These are phyloP conservation scores for Agriopis leucophaearia DNA, from an alignment of 2,888 invertebrate species.

Conservation along the genomic window DNA sequence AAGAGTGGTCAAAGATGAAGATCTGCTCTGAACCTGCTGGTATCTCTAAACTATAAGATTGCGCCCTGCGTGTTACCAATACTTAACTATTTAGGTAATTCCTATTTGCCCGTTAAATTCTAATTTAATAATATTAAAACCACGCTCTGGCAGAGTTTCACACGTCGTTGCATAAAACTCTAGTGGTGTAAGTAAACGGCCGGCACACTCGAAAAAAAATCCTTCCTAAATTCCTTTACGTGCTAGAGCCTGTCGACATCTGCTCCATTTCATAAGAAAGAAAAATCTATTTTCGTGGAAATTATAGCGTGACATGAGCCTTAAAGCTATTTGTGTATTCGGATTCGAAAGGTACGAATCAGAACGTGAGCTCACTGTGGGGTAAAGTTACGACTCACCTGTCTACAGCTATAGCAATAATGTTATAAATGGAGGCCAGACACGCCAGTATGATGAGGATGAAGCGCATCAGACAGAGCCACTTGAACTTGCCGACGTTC, in stretches of 20 bases:
- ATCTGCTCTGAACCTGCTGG: no score
- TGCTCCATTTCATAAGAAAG: constrained; percentile 20
- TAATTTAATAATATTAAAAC: background rate
- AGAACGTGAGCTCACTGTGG: constrained; percentile 39
- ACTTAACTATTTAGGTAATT: background rate
- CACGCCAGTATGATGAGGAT: constrained; percentile 92
- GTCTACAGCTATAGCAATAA: constrained; percentile 92
- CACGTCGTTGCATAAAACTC: constrained; percentile 8
- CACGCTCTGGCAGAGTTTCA: constrained; percentile 2
- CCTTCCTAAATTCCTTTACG: constrained; percentile 21
- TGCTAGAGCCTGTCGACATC: constrained; percentile 7
- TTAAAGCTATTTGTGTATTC: constrained; percentile 44
- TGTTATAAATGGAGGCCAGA: constrained; percentile 92
- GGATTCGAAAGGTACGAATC: constrained; percentile 38
- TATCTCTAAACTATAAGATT: no score
- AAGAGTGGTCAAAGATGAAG: no score
- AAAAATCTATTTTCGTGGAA: constrained; percentile 35
- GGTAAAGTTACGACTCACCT: constrained; percentile 69
- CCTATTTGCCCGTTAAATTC: background rate
- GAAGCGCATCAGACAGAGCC: constrained; percentile 90
- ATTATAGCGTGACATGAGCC: constrained; percentile 48
- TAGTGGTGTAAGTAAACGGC: constrained; percentile 2
- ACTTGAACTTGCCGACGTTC: constrained; percentile 86
- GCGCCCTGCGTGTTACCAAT: no score
- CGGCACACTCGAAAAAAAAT: constrained; percentile 9